Evolutionary conservation across 2,113 vertebrate genomes (phyloP).

Genomic region (Dasypus novemcinctus): DNA sequence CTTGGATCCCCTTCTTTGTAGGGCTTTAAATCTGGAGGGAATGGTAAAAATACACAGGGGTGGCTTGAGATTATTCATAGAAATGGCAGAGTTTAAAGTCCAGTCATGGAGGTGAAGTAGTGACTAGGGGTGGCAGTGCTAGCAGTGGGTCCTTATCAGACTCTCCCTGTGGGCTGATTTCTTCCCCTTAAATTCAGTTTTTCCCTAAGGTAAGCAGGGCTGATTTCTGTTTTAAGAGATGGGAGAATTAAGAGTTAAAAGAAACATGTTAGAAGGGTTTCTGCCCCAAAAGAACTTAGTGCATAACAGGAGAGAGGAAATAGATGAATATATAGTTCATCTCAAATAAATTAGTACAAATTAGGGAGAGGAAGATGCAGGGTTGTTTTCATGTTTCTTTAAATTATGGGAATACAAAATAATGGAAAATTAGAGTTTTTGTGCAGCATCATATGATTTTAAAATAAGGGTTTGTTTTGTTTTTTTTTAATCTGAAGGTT

Average conservation of each 20-base stretch:
- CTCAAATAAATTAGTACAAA: neutral
- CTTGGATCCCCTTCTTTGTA: neutral
- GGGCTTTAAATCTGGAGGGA: neutral
- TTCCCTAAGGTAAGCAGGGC: neutral
- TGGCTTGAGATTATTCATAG: neutral
- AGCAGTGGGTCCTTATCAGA: neutral
- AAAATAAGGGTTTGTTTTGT: neutral
- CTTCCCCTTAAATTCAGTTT: neutral
- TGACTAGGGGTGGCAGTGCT: neutral
- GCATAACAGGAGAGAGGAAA: neutral
- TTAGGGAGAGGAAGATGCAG: neutral
- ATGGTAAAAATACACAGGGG: neutral
- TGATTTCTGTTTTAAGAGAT: neutral
- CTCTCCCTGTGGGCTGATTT: neutral
- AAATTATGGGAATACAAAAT: constrained; percentile 4
- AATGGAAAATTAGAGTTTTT: constrained; percentile 7
- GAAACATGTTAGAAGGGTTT: neutral
- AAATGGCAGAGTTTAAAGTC: neutral
- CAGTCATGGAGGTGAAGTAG: neutral
- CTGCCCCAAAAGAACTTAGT: neutral
- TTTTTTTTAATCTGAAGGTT: neutral
- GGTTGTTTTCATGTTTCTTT: neutral
- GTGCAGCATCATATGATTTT: neutral
- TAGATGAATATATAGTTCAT: neutral
- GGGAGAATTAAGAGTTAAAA: neutral